phyloP scores from a whole-genome alignment of 2,888 invertebrate genomes.

The Lordiphosa fenestrarum region DNA sequence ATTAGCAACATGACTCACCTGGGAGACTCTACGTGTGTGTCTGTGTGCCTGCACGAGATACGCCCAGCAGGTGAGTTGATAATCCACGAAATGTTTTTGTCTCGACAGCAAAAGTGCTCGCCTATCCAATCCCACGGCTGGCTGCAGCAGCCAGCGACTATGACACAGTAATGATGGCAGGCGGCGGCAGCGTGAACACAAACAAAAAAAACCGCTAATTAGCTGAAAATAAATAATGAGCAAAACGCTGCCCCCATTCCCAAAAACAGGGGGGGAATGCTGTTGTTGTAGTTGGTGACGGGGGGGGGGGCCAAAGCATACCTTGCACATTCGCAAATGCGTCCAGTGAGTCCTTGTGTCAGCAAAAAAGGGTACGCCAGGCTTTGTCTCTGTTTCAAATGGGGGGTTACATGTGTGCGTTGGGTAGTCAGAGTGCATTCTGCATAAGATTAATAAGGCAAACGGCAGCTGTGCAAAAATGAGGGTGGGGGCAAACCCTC shows the following conservation, averaged over 20 bases:
- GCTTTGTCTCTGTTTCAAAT: too few relatives aligned
- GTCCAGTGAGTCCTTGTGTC: too few relatives aligned
- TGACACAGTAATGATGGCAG: conserved; percentile 43
- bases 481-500: too few relatives aligned
- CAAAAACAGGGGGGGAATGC: conserved; percentile 15
- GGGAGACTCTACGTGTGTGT: conserved; percentile 37
- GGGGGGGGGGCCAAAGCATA: not conserved
- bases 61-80: conserved; percentile 45
- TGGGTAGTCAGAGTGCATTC: too few relatives aligned
- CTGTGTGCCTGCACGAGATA: conserved; percentile 2
- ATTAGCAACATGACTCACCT: conserved; percentile 70
- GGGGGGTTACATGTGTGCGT: too few relatives aligned
- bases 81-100: conserved; percentile 63
- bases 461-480: too few relatives aligned
- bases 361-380: too few relatives aligned
- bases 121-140: not conserved
- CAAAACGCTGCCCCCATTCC: conserved; percentile 24
- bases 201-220: conserved; percentile 62
- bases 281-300: too few relatives aligned
- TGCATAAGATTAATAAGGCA: too few relatives aligned
- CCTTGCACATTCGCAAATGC: too few relatives aligned
- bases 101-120: conserved; percentile 20
- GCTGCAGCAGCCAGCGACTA: conserved; percentile 15
- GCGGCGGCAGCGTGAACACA: conserved; percentile 15
- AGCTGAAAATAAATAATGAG: conserved; percentile 71